These are phyloP conservation scores for Zaprionus nigranus DNA, from an alignment of 1,140 invertebrate genomes.

Conservation along the genomic window DNA sequence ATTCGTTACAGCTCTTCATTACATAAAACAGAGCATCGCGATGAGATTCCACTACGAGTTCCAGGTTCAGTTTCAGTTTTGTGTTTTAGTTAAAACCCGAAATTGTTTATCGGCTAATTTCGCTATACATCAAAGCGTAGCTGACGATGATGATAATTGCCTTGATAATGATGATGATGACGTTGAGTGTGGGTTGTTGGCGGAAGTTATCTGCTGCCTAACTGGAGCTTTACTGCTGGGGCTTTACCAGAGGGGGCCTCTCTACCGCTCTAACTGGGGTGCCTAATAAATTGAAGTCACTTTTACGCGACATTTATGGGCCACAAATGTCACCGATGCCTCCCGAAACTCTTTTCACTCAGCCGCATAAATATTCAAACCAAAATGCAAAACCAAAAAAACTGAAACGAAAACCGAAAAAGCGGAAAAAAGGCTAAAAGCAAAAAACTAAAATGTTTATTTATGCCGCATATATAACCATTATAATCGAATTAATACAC, in stretches of 20 bases:
- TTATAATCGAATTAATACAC: conserved; percentile 82
- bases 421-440: conserved; percentile 6
- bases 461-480: conserved; percentile 70
- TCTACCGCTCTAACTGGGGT: not conserved
- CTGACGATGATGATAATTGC: conserved; percentile 12
- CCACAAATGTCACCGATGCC: conserved; percentile 33
- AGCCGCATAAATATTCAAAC: conserved; percentile 58
- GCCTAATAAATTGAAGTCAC: conserved; percentile 65
- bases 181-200: conserved; percentile 43
- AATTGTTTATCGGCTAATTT: conserved; percentile 40
- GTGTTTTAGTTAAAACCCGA: conserved; percentile 18
- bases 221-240: conserved; percentile 6
- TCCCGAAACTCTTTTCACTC: conserved; percentile 7
- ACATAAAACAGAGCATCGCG: conserved; percentile 51
- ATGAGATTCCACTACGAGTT: conserved; percentile 6
- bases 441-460: conserved; percentile 59
- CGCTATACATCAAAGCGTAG: conserved; percentile 46
- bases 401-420: conserved; percentile 6
- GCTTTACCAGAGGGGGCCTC: conserved; percentile 2
- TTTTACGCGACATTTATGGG: conserved; percentile 66
- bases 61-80: conserved; percentile 13
- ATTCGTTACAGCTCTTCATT: conserved; percentile 56
- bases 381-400: conserved; percentile 29
- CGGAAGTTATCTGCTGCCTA: conserved; percentile 24
- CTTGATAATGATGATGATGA: conserved; percentile 6